Base-by-base conservation (phyloP, 2,113 vertebrate species). In the Delphinus delphis region DNA sequence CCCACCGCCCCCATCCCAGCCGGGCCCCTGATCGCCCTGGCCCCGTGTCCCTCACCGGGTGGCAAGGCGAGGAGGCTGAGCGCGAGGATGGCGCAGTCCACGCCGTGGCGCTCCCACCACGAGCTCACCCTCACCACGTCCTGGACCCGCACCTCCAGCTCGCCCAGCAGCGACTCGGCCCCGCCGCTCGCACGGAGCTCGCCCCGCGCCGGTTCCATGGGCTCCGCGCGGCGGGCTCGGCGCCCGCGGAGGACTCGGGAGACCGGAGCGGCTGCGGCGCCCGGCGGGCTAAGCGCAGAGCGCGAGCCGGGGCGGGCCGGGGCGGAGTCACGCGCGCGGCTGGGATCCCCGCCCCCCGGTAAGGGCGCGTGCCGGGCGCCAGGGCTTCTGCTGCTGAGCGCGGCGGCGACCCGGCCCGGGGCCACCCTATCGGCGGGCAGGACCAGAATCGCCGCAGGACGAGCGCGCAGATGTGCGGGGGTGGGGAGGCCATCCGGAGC, bases 21-120 rank as follows among this genome's bases (percentile, higher is more conserved):
- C 36, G 71, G 28, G 28, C 38, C 85, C 36, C n/a, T 47, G 2
- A 70, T 21, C 73, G 0, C 38, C 47, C 28, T 1, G 74, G 18
- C 60, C 79, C 77, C 0, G 53, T 0, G 80, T 20, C 28, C 44
- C 80, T 98, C 98, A 99, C 99, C 99, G 17, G 99, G 98, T 0
- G 99, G 99, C 91, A 99, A 94, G 71, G 98, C 96, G 68, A 99
- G 94, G 88, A 99, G 98, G 20, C 99, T 99, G 74, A 98, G 98
- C 12, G 97, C 83, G 3, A 99, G 98, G 98, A 99, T 99, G 98
- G 98, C 97, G 98, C 99, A 98, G 95, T 99, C 99, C 44, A 99
- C 53, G 0, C 99, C 99, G 38, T 98, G 99, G 97, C 98, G 99
- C 96, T 99, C 99, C 99, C 99, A 99, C 99, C 99, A 99, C 98